Evolutionary conservation across 2,113 vertebrate genomes (phyloP), one percentile per base, ranked within the genome.

Genomic region (Nerophis ophidion): DNA sequence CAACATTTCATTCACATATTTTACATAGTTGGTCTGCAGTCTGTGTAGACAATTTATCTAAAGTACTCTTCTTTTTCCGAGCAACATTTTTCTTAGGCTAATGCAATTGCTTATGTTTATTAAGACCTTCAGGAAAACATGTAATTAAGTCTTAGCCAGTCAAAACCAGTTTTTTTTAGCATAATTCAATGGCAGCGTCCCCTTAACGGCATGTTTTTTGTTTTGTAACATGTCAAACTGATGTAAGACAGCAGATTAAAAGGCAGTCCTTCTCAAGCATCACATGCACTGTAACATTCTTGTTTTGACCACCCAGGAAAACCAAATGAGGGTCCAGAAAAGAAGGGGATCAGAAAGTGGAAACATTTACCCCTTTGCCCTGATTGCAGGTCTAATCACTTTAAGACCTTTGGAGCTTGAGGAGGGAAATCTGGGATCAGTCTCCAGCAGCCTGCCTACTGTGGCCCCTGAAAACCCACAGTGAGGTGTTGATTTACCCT

Each of bases 321-420:
- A 82, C 67, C 63, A 54, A 71, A 75, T 72, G 48, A 65, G 51
- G 53, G 62, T 63, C 60, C 57, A 71, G 48, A 74, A 65, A 81
- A 60, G 53, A 58, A 71, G 60, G 61, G 68, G 77, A 64, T 72
- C 76, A 71, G 61, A 75, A 59, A 74, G 69, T 66, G 71, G 83
- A 85, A 86, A 81, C 67, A 84, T 81, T 80, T 76, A 70, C 62
- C 70, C 65, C 60, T 59, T 58, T 26, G 71, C 68, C 58, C 72
- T 87, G 86, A 89, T 85, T 88, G 81, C 56, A 8, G 65, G 65
- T 60, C 74, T 84, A 88, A 88, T 86, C 77, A 83, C 79, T 82
- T 80, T 84, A 81, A 86, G 82, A 79, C 75, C 46, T 56, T 79
- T 72, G 65, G 70, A 71, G 71, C 71, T 71, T 51, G 74, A 69